Evolutionary conservation across 2,797 vertebrate species (phyloP), one percentile per base, ranked within the genome.

Genomic region (Menidia menidia): DNA sequence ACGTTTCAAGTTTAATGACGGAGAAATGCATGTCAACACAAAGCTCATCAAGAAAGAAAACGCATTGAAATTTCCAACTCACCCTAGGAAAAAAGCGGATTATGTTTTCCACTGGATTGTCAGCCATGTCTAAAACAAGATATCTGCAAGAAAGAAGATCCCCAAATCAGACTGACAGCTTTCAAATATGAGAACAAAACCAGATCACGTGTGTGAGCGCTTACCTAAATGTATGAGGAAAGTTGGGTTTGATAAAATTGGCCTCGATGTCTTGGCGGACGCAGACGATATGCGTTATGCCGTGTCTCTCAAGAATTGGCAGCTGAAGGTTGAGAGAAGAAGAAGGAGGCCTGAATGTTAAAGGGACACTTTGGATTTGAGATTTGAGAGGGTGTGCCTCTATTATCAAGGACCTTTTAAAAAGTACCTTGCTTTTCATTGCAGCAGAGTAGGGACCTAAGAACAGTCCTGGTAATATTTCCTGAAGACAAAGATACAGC

Each of bases 161-260:
- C 25, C 33, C 16, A 69, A 18, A 53, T 42, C 18, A 62, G 12
- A 41, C 2, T 44, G 2, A 10, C 31, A 1, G 19, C 12, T 35
- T 60, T 19, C 35, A 30, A 15, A 58, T 1, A 35, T 15, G 42
- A 52, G 13, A 10, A 2, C 1, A n/a, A 5, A 14, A 53, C n/a
- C 19, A 1, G 4, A 8, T 45, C 16, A 30, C 13, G n/a, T 33
- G 0, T 58, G 7, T 43, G 32, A 11, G 25, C 32, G 43, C 95
- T 95, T 93, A 99, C 98, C 97, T 96, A 96, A 99, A 98, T 86
- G 95, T 95, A 69, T 97, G 95, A 70, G 96, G 96, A 89, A 99
- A 99, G 94, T 99, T 99, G 91, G 98, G 97, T 94, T 99, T 99
- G 87, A 99, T 98, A 93, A 99, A 99, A 92, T 99, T 99, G 90